phyloP scores from a whole-genome alignment of 2,888 invertebrate genomes.

The Nemotelus nigrinus region DNA sequence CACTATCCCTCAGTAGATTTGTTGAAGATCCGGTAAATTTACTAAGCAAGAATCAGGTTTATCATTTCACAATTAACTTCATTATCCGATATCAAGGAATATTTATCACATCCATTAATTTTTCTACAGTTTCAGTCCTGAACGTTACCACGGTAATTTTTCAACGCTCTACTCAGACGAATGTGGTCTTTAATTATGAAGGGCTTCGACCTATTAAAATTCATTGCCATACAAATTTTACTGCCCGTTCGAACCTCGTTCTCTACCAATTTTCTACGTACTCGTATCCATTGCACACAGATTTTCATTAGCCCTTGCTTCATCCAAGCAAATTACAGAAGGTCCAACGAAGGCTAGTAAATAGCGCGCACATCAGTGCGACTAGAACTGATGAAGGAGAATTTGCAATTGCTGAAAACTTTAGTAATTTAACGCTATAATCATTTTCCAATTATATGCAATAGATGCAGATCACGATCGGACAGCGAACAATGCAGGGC shows the following conservation, averaged over 20 bases:
- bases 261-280: conserved; percentile 18
- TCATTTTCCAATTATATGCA: conserved; percentile 32
- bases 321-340: not conserved
- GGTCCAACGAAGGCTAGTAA: conserved; percentile 5
- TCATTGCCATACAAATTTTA: conserved; percentile 6
- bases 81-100: no score
- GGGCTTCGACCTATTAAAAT: not conserved
- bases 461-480: conserved; percentile 39
- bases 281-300: not conserved
- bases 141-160: no score
- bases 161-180: no score
- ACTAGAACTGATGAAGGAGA: no score
- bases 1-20: no score
- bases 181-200: no score
- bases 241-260: not conserved
- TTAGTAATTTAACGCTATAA: conserved; percentile 38
- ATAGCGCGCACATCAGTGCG: conserved; percentile 15
- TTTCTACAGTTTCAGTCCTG: no score
- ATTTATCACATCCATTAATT: no score
- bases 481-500: not conserved
- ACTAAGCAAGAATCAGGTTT: no score
- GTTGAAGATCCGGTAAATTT: no score
- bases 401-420: conserved; percentile 10
- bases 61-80: no score
- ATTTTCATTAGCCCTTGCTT: not conserved